Base-by-base conservation (phyloP, 2,888 invertebrate species). In the Drosophila neonasuta region DNA sequence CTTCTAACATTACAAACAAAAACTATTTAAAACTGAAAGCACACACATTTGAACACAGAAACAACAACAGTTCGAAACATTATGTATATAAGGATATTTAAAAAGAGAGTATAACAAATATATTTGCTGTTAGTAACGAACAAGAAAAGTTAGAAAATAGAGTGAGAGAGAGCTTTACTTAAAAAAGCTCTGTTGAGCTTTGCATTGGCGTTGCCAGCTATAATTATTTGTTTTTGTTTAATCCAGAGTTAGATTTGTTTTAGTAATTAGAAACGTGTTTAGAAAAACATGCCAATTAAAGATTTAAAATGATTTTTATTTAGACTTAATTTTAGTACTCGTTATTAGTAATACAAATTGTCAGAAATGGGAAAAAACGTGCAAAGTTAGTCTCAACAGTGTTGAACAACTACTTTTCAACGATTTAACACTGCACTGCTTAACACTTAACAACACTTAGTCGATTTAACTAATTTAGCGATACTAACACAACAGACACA, bases 271-370 rank as follows among this genome's bases (percentile, higher is more conserved):
- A 3, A 29, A 29, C 30, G 36, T 41, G 3, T 52, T 72, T 65
- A 74, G 45, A 59, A 67, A 71, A 75, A 71, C 80, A 80, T 80
- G 80, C 80, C 84, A 74, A 80, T 80, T 44, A 50, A 45, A 32
- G 41, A 51, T 13, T 34, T 17, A 52, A 11, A 32, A 2, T 15
- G 3, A 32, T 1, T 42, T 71, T 68, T 67, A 62, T 67, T 55
- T 51, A 34, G 15, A 34, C n/a, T 42, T 44, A 42, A 32, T 42
- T 32, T 44, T 15, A 54, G 20, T 6, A 5, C 17, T 45, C 11
- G n/a, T 5, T 13, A 20, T 44, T 39, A 36, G 10, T 42, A 10
- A 13, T 55, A 20, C 29, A 63, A 42, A 45, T 51, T 51, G 24
- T 41, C 44, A 20, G 15, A 44, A 46, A 32, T 45, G n/a, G 8